A percentile compares a stretch with the other conserved stretches of the same genome.
These are phyloP conservation scores for Meloidogyne floridensis DNA, from an alignment of 1,140 invertebrate genomes.

Conservation along the genomic window DNA sequence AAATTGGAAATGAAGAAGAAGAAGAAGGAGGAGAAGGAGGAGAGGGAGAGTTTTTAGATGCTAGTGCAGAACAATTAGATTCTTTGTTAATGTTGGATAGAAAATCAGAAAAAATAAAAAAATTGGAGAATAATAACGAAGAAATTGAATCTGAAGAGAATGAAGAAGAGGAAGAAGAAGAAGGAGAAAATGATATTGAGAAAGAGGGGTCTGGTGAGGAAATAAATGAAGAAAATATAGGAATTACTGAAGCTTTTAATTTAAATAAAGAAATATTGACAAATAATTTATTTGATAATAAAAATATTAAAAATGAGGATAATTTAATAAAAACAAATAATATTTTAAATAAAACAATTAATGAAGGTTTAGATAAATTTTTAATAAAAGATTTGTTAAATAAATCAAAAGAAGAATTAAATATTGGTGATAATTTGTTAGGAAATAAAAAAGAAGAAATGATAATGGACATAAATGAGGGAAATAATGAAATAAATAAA, in stretches of 20 bases:
- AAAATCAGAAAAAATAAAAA: slow-evolving; percentile 2
- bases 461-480: too few relatives aligned
- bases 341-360: background rate
- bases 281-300: background rate
- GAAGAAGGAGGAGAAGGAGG: background rate
- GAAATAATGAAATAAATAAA: too few relatives aligned
- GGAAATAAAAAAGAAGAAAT: too few relatives aligned
- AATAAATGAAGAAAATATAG: background rate
- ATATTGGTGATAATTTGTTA: background rate
- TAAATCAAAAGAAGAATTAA: background rate
- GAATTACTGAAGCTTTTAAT: background rate
- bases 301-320: too few relatives aligned
- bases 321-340: too few relatives aligned
- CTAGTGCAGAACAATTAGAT: background rate
- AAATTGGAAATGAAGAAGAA: background rate
- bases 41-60: background rate
- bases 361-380: background rate
- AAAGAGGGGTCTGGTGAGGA: background rate
- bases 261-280: background rate
- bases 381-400: background rate
- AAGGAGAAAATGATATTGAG: background rate
- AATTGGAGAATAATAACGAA: background rate
- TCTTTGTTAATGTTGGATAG: slow-evolving; percentile 9
- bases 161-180: background rate
- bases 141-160: background rate